Percentiles rank a stretch among this genome's conserved stretches.
These are phyloP conservation scores for Lineus longissimus DNA, from an alignment of 1,140 invertebrate species.

Conservation along the genomic window DNA sequence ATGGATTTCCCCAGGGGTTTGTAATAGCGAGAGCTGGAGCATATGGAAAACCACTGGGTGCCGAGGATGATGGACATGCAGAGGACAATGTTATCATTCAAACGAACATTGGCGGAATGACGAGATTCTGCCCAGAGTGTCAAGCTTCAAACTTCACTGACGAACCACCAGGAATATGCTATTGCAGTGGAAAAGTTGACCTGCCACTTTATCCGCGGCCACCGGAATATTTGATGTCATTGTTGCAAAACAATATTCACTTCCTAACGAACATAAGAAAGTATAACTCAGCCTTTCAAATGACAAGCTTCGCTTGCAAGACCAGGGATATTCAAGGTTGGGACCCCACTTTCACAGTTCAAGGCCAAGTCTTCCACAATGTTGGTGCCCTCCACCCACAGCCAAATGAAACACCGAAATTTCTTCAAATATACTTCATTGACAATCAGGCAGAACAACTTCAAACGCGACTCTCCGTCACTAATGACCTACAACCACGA, in stretches of 20 bases:
- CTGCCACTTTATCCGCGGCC: background rate
- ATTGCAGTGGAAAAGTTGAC: background rate
- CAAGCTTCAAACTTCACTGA: background rate
- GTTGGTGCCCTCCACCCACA: background rate
- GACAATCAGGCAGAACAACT: background rate
- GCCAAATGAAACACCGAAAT: background rate
- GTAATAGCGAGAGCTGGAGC: no score
- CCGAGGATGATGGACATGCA: no score
- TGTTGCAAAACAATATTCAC: background rate
- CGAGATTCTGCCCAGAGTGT: background rate
- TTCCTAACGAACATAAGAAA: slow-evolving; percentile 9
- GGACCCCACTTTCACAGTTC: background rate
- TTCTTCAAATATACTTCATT: slow-evolving; percentile 2
- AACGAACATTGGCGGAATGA: background rate
- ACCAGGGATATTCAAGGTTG: no score
- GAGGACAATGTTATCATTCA: background rate
- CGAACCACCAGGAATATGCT: background rate
- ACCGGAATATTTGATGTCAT: background rate
- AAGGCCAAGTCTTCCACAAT: background rate
- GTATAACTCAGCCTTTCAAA: slow-evolving; percentile 6
- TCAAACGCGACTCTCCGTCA: background rate
- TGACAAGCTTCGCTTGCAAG: background rate
- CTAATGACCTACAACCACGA: background rate
- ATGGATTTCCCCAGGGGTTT: no score
- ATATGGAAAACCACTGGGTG: no score